These are phyloP conservation scores for Synchiropus splendidus DNA, from an alignment of 2,113 vertebrate species.

Conservation along the genomic window DNA sequence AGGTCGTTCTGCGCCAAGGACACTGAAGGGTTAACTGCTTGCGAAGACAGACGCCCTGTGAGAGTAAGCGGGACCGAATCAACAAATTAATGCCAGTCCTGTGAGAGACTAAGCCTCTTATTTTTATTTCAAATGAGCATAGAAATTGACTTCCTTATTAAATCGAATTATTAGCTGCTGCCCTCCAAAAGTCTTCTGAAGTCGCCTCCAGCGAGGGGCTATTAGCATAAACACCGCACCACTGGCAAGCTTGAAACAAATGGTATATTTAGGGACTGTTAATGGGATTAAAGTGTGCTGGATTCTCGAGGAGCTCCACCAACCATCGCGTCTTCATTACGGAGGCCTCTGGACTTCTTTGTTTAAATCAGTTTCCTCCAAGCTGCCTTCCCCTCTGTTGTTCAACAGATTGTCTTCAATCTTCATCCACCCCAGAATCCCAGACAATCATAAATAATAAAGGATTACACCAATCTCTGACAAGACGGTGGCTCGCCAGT, in stretches of 20 bases:
- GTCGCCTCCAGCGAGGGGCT: constrained; percentile 57
- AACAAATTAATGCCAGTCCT: constrained; percentile 61
- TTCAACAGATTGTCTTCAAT: constrained; percentile 71
- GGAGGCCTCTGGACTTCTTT: constrained; percentile 47
- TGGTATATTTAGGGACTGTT: constrained; percentile 73
- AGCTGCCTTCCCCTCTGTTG: constrained; percentile 47
- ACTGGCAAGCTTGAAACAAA: constrained; percentile 72
- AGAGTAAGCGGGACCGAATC: constrained; percentile 51
- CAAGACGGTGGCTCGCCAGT: constrained; percentile 60
- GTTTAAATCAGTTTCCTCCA: constrained; percentile 63
- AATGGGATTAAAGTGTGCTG: constrained; percentile 70
- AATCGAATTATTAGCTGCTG: constrained; percentile 72
- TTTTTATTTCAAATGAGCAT: constrained; percentile 70
- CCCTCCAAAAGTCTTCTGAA: constrained; percentile 71
- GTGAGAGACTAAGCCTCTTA: constrained; percentile 65
- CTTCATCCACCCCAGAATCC: constrained; percentile 62
- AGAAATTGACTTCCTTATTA: constrained; percentile 72
- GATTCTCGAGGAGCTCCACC: constrained; percentile 58
- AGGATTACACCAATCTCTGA: constrained; percentile 70
- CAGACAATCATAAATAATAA: constrained; percentile 75
- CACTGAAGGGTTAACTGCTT: constrained; percentile 41
- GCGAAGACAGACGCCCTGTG: constrained; percentile 31
- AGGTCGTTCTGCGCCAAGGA: constrained; percentile 15
- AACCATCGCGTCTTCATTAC: constrained; percentile 62
- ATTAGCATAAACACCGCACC: constrained; percentile 72